These are phyloP conservation scores for Acanthornis magna DNA, from an alignment of 2,797 vertebrate genomes.

Conservation along the genomic window DNA sequence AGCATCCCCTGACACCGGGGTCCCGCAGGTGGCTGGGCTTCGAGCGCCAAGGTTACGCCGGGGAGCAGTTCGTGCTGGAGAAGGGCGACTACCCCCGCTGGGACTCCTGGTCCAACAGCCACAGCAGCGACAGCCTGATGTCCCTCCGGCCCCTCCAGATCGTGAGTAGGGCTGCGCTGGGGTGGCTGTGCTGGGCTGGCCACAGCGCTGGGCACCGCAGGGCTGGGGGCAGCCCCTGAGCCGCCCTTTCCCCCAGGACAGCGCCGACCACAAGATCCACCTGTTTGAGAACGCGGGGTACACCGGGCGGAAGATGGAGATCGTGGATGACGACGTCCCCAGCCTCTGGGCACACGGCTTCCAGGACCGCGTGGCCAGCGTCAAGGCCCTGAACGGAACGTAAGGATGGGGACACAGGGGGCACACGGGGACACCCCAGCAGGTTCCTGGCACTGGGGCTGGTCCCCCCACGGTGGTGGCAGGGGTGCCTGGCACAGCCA, in stretches of 20 bases:
- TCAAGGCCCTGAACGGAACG: conserved; percentile 87
- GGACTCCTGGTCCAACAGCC: conserved; percentile 93
- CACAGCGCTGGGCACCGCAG: accelerated
- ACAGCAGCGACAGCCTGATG: conserved; percentile 83
- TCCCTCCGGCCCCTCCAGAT: conserved; percentile 86
- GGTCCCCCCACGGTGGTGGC: background rate
- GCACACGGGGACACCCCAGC: accelerated
- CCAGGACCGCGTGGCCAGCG: conserved; percentile 88
- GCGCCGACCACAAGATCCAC: conserved; percentile 87
- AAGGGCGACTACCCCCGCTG: conserved; percentile 91
- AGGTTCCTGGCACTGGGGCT: accelerated
- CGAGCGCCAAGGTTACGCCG: conserved; percentile 77
- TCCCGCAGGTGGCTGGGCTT: conserved; percentile 85
- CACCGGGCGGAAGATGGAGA: conserved; percentile 89
- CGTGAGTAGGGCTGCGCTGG: conserved; percentile 65
- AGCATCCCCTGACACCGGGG: background rate
- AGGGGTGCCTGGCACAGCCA: background rate
- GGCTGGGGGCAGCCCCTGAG: background rate
- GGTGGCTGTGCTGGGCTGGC: accelerated
- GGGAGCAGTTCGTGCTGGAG: conserved; percentile 91
- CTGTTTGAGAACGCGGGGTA: conserved; percentile 86
- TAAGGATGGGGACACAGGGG: conserved; percentile 68
- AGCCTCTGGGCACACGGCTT: conserved; percentile 92
- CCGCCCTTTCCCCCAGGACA: conserved; percentile 71
- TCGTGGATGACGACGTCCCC: conserved; percentile 88